Evolutionary conservation across 2,888 invertebrate species (phyloP).

Genomic region (Tetropium fuscum): DNA sequence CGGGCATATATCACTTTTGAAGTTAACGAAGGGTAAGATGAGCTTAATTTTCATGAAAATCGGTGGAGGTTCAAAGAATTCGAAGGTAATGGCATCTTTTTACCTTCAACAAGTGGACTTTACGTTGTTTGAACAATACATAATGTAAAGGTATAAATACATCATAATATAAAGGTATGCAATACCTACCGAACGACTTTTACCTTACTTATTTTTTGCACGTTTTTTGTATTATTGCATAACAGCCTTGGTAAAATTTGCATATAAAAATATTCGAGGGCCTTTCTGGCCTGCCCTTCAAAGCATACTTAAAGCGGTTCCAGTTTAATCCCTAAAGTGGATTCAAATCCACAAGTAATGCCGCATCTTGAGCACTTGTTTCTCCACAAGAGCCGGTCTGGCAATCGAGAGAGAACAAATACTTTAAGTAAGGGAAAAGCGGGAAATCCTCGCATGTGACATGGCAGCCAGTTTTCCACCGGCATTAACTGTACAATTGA

Average conservation of each 20-base stretch:
- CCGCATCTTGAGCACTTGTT: constrained; percentile 52
- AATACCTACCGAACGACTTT: no score
- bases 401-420: constrained; percentile 42
- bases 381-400: constrained; percentile 34
- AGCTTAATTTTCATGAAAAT: no score
- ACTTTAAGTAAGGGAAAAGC: constrained; percentile 42
- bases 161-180: no score
- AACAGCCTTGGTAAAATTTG: constrained; percentile 7
- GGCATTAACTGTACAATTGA: constrained; percentile 51
- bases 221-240: not conserved
- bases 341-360: constrained; percentile 59
- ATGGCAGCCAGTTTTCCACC: constrained; percentile 41
- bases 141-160: no score
- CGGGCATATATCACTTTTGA: no score
- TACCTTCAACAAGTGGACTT: no score
- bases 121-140: no score
- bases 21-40: no score
- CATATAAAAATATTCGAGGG: constrained; percentile 21
- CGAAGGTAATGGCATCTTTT: no score
- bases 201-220: no score
- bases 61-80: no score
- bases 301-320: constrained; percentile 43
- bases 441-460: constrained; percentile 39
- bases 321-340: constrained; percentile 64
- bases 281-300: constrained; percentile 12